Percentiles rank a stretch among this genome's conserved stretches.
Conservation (phyloP, 2,888 invertebrate genomes). For the Chirona hameri region DNA sequence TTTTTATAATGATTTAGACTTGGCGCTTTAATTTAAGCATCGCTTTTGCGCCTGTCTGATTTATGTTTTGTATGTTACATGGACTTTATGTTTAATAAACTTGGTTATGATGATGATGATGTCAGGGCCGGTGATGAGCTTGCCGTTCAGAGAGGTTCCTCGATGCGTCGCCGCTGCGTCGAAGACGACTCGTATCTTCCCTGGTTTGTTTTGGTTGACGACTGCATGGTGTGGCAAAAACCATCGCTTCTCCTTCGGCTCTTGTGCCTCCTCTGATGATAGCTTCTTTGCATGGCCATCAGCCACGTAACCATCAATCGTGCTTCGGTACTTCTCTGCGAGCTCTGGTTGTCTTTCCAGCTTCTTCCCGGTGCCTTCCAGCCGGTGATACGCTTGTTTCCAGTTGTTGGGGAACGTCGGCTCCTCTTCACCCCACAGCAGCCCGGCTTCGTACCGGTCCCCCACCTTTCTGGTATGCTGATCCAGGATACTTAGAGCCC, state of each 20-base stretch:
- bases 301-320: neutral
- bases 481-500: neutral
- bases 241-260: slow-evolving; percentile 10
- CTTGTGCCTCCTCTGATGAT: neutral
- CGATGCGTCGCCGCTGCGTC: slow-evolving; percentile 35
- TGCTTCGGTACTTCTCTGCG: neutral
- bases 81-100: too few relatives aligned
- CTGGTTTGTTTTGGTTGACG: slow-evolving; percentile 38
- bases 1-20: too few relatives aligned
- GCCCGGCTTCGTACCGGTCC: neutral
- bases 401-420: neutral
- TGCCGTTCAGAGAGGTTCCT: neutral
- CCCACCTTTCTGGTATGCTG: neutral
- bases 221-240: slow-evolving; percentile 40
- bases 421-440: neutral
- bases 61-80: too few relatives aligned
- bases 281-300: neutral
- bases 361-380: neutral
- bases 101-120: too few relatives aligned
- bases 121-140: neutral
- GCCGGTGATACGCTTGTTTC: neutral
- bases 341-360: neutral
- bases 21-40: too few relatives aligned
- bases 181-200: slow-evolving; percentile 39
- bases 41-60: too few relatives aligned